Base-by-base conservation (phyloP, 2,113 vertebrate genomes). In the Hepsetus odoe region DNA sequence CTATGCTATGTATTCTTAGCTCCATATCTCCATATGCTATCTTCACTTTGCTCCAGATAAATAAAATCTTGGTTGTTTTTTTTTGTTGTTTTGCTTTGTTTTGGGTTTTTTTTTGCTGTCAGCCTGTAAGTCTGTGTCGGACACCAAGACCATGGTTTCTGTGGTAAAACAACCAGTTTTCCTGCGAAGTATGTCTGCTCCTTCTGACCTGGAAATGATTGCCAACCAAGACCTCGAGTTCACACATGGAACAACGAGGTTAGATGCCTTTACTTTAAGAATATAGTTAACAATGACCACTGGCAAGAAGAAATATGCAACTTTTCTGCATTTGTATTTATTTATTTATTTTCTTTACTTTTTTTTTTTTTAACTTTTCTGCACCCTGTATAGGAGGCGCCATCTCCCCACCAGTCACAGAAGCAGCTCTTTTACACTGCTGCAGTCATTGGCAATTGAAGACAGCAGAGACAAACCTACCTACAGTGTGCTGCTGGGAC, bases 171-270 rank as follows among this genome's bases (percentile, higher is more conserved):
- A 98, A 91, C 98, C 97, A 0, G 95, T 98, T 72, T 99, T 99
- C 74, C 92, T 99, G 49, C 96, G 98, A 75, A 99, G 98, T 82
- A 97, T 99, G 97, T 99, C 98, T 0, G 98, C 98, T 1, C 98
- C 98, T 0, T 99, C 98, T 14, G 98, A 99, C 89, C 89, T 99
- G 66, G 98, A 99, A 87, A 99, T 99, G 98, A 98, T 99, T 3
- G 97, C 96, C 32, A 98, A 92, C 0, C 96, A 97, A 74, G 98
- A 99, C 62, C 79, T 98, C 44, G 98, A 99, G 89, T 99, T 99
- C 85, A 94, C 95, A 56, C 91, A 97, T 49, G 92, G 95, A 0
- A 91, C 93, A 26, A 95, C 96, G 87, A 96, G 97, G 98, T 98
- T 8, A 55, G 51, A 24, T 22, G n/a, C 22, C 51, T 9, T 4